Evolutionary conservation across 2,113 vertebrate genomes (phyloP), one percentile per base, ranked within the genome.

Genomic region (Symphodus melops): DNA sequence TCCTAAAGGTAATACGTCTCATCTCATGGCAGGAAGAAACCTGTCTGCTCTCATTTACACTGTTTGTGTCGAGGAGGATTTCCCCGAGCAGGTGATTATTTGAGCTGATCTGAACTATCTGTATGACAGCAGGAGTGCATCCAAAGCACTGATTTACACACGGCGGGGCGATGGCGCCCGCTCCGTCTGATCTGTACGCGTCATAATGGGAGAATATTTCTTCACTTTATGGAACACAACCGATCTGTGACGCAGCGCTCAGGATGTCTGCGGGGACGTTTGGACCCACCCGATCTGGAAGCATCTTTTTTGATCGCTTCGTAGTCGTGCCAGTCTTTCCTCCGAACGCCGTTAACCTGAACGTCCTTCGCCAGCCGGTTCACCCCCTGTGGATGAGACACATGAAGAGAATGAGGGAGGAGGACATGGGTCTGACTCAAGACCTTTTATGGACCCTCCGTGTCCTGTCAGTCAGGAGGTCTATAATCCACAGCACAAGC

Each of bases 241-340:
- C 9, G 11, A 41, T 10, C 10, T 11, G 39, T 41, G 9, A 41
- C 39, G 39, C 39, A 48, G 46, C 46, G 3, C 42, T 14, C 14
- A 49, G 28, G 41, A 9, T 20, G 23, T 62, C 11, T 4, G 52
- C 4, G 39, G 33, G 39, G 53, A 42, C 14, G 14, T 4, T 1
- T 36, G 21, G 10, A 88, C 94, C 2, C 89, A 99, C 98, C 98
- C 60, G 92, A 83, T 59, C 95, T 94, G 25, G 96, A 93, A 0
- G 94, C 83, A 1, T 99, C 98, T 70, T 89, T 95, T 77, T 75
- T 92, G 86, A 98, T 98, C 4, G 93, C 88, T 20, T 96, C 95
- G 52, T 95, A 91, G 89, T 98, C 93, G 1, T 99, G 97, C 98
- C 98, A 99, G 92, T 99, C 97, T 90, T 93, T 98, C 89, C 93